Evolutionary conservation across 2,888 invertebrate genomes (phyloP).

Genomic region (Ormyrus rosae): DNA sequence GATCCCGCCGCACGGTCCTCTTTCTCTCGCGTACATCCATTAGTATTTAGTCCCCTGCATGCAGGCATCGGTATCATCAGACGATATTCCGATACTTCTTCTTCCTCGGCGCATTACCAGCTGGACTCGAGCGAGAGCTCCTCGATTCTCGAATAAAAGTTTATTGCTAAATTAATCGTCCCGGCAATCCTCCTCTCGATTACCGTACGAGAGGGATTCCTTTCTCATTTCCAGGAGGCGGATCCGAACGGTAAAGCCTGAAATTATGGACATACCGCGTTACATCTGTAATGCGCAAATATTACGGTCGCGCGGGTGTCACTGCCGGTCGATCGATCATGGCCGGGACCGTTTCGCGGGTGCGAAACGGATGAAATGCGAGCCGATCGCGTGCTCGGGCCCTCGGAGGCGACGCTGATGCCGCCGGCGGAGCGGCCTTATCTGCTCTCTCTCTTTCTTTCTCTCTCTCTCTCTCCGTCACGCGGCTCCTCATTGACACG

Average conservation of each 20-base stretch:
- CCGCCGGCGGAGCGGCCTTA: background rate
- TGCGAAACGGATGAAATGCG: slow-evolving; percentile 11
- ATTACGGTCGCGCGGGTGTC: slow-evolving; percentile 2
- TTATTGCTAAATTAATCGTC: too few relatives aligned
- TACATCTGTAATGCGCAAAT: slow-evolving; percentile 2
- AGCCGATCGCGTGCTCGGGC: slow-evolving; percentile 23
- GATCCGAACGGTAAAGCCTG: slow-evolving; percentile 42
- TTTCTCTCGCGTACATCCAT: slow-evolving; percentile 1
- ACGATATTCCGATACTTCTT: too few relatives aligned
- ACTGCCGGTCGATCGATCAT: slow-evolving; percentile 33
- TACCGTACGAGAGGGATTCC: too few relatives aligned
- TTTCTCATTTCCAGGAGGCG: slow-evolving; percentile 15
- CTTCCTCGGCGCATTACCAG: too few relatives aligned
- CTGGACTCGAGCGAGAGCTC: too few relatives aligned
- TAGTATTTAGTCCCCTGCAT: slow-evolving; percentile 6
- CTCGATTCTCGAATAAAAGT: too few relatives aligned
- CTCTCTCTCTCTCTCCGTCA: background rate
- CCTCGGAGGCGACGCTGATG: background rate
- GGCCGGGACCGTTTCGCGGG: slow-evolving; percentile 7
- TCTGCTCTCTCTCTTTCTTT: background rate
- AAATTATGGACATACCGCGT: slow-evolving; percentile 23
- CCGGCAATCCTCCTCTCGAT: too few relatives aligned
- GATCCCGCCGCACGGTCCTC: slow-evolving; percentile 6
- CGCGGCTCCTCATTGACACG: slow-evolving; percentile 7
- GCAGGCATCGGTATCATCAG: too few relatives aligned